Conservation (phyloP, 2,888 invertebrate genomes). For the Tetropium fuscum region DNA sequence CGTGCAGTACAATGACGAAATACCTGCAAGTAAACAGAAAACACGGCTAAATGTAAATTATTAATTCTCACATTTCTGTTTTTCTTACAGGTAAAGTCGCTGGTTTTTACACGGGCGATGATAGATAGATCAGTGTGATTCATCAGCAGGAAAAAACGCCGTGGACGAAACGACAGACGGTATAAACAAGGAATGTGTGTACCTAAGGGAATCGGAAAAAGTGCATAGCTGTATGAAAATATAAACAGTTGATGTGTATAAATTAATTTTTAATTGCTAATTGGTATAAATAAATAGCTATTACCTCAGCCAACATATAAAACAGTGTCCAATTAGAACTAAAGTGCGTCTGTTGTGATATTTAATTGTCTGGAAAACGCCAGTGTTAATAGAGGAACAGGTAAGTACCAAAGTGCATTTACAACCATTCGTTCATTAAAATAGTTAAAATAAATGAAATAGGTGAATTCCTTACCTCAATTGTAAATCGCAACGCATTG, state of each 20-base stretch:
- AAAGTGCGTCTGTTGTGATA: no score
- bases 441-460: no score
- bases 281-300: not conserved
- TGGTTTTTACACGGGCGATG: not conserved
- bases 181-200: not conserved
- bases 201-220: not conserved
- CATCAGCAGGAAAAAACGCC: not conserved
- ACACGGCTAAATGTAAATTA: constrained; percentile 5
- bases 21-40: constrained; percentile 1
- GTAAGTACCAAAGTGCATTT: no score
- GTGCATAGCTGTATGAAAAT: not conserved
- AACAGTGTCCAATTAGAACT: no score
- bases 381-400: no score
- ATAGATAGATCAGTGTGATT: not conserved
- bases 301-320: no score
- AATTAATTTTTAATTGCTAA: not conserved
- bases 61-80: constrained; percentile 9
- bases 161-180: not conserved
- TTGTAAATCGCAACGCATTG: no score
- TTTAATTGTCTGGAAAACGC: no score
- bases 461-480: no score
- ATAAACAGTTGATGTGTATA: not conserved
- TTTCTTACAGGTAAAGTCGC: constrained; percentile 1
- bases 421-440: no score
- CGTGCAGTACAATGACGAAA: constrained; percentile 1